These are phyloP conservation scores for Myotis lucifugus DNA, from an alignment of 2,113 vertebrate species.

Conservation along the genomic window DNA sequence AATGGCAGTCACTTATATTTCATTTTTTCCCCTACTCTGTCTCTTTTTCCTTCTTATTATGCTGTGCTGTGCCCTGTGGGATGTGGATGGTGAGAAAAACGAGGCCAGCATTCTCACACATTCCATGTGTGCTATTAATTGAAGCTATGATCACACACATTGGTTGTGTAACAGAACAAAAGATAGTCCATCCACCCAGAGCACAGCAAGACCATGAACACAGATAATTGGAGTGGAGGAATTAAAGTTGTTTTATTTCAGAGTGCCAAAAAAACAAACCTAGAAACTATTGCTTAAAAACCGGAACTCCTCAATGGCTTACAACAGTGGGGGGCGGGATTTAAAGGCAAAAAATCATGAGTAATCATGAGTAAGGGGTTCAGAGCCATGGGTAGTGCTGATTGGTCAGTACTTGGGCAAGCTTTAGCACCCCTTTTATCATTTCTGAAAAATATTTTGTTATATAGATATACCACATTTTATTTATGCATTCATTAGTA, in stretches of 20 bases:
- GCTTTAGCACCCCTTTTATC: not conserved
- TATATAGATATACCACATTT: not conserved
- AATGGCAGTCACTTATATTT: not conserved
- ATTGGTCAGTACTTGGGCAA: not conserved
- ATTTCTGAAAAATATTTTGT: not conserved
- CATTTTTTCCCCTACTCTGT: not conserved
- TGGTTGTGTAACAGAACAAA: not conserved
- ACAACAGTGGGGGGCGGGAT: not conserved
- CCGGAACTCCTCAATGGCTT: not conserved
- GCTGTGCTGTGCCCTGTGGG: accelerated
- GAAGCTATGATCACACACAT: not conserved
- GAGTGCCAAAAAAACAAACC: not conserved
- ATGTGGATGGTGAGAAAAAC: not conserved
- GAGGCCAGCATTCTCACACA: not conserved
- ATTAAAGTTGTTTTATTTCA: not conserved
- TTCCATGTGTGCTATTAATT: not conserved
- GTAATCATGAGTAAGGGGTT: not conserved
- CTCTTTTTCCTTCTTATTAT: accelerated
- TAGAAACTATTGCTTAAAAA: not conserved
- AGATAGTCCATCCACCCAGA: not conserved
- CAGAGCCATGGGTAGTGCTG: not conserved
- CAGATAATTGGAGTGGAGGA: not conserved
- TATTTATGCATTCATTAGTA: not conserved
- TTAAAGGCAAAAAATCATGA: not conserved
- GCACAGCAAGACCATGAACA: not conserved